These are phyloP conservation scores for Otolemur garnettii DNA, from an alignment of 2,113 vertebrate species.

Conservation along the genomic window DNA sequence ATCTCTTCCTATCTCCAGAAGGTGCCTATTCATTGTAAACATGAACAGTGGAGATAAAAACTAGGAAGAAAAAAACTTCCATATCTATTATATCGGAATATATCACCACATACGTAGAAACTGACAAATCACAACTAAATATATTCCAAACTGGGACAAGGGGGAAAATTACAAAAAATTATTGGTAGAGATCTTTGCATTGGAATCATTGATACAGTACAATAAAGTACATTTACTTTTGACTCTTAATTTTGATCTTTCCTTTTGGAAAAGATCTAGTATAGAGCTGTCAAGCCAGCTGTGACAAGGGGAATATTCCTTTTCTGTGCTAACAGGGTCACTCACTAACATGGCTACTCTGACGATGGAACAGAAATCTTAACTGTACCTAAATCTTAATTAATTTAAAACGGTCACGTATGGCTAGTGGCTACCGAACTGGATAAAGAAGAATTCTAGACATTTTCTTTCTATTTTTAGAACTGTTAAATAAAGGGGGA, in stretches of 20 bases:
- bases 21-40: neutral
- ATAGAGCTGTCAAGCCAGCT: neutral
- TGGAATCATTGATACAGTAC: neutral
- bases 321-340: neutral
- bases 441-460: neutral
- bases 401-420: conserved; percentile 14
- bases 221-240: neutral
- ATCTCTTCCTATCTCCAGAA: conserved; percentile 40
- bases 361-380: conserved; percentile 2
- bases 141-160: neutral
- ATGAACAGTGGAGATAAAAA: neutral
- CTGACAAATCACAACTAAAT: neutral
- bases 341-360: neutral
- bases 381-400: conserved; percentile 37
- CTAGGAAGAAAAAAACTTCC: neutral
- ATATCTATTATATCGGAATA: neutral
- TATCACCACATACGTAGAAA: neutral
- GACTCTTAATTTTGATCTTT: conserved; percentile 21
- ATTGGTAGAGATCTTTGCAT: neutral
- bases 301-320: neutral
- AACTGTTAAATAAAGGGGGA: neutral
- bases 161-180: neutral
- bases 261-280: neutral
- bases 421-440: neutral
- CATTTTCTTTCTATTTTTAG: neutral